Evolutionary conservation across 2,888 invertebrate species (phyloP).

Genomic region (Branchellion lobata): DNA sequence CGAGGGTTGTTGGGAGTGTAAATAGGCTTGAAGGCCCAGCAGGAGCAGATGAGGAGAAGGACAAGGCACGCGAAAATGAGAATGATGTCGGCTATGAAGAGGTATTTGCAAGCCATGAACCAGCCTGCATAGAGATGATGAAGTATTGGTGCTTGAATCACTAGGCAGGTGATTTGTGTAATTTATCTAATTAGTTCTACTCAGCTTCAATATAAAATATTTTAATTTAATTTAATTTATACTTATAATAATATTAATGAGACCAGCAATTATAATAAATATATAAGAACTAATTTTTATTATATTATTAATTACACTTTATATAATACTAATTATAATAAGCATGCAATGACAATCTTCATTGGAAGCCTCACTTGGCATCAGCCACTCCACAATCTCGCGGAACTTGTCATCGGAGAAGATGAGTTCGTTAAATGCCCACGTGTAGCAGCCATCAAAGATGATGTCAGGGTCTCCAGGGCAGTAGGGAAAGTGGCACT

Average conservation of each 20-base stretch:
- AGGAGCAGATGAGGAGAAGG: constrained; percentile 42
- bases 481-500: constrained; percentile 49
- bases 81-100: constrained; percentile 47
- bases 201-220: neutral
- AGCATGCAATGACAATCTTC: too few relatives aligned
- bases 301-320: too few relatives aligned
- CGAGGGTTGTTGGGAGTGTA: constrained; percentile 21
- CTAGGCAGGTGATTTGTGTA: neutral
- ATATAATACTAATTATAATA: too few relatives aligned
- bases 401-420: constrained; percentile 42
- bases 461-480: constrained; percentile 47
- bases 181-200: neutral
- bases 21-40: constrained; percentile 38
- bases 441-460: constrained; percentile 47
- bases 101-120: constrained; percentile 45
- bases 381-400: constrained; percentile 46
- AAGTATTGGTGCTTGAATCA: neutral
- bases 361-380: constrained; percentile 41
- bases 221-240: neutral
- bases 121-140: constrained; percentile 42
- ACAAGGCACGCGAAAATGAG: constrained; percentile 43
- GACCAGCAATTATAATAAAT: neutral
- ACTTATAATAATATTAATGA: neutral
- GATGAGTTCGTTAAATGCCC: constrained; percentile 44
- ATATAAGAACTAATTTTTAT: too few relatives aligned